Percentiles rank a stretch among this genome's conserved stretches.
Evolutionary conservation across 2,797 vertebrate genomes (phyloP).

Genomic region (Hippopotamyrus pictus): DNA sequence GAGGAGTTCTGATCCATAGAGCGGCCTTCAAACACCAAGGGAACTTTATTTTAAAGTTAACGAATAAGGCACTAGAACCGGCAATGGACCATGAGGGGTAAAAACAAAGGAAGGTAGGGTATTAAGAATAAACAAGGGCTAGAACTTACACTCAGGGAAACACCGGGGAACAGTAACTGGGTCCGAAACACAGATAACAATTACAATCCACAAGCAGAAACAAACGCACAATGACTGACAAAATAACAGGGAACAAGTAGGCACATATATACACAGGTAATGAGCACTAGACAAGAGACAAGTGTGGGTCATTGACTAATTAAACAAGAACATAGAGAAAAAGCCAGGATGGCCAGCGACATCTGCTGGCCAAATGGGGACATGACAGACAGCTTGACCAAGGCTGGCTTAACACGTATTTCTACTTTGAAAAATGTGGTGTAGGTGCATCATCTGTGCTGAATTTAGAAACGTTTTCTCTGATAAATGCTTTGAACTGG

Average conservation of each 20-base stretch:
- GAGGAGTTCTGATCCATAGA: not conserved
- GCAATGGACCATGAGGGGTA: not conserved
- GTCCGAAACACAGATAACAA: not conserved
- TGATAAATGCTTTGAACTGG: not conserved
- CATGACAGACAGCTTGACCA: not conserved
- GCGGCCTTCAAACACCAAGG: not conserved
- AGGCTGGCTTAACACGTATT: not conserved
- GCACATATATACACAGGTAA: not conserved
- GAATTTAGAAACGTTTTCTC: not conserved
- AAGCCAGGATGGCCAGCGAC: not conserved
- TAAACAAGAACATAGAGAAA: not conserved
- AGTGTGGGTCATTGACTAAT: not conserved
- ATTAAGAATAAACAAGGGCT: not conserved
- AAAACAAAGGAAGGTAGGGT: not conserved
- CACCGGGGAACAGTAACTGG: not conserved
- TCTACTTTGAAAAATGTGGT: not conserved
- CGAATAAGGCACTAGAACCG: not conserved
- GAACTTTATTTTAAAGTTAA: not conserved
- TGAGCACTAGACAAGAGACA: not conserved
- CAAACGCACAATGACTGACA: not conserved
- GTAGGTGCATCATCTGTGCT: not conserved
- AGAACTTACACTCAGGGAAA: not conserved
- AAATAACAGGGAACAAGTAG: not conserved
- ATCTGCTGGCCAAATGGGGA: not conserved
- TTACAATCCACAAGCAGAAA: not conserved